These are phyloP conservation scores for Oreonectes daqikongensis DNA, from an alignment of 2,797 vertebrate genomes.

Conservation along the genomic window DNA sequence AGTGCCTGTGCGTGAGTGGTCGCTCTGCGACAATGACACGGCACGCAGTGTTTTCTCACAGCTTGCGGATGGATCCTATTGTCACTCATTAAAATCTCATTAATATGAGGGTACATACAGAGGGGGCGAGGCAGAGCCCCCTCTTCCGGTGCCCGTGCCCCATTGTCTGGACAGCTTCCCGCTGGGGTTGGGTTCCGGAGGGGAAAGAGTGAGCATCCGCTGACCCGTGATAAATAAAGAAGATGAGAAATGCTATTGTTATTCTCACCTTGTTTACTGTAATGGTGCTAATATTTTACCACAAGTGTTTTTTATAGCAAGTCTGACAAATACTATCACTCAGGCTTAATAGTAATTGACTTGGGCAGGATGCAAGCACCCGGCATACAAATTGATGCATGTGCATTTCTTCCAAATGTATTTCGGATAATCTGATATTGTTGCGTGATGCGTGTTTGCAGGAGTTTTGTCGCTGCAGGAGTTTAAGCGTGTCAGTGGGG, in stretches of 20 bases:
- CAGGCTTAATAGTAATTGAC: too few species aligned
- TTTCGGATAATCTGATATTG: not conserved
- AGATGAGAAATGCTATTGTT: slow-evolving; percentile 41
- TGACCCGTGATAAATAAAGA: slow-evolving; percentile 66
- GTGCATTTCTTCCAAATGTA: not conserved
- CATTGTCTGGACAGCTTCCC: slow-evolving; percentile 63
- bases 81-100: slow-evolving; percentile 75
- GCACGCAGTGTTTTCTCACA: slow-evolving; percentile 62
- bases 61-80: slow-evolving; percentile 68
- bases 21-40: slow-evolving; percentile 59
- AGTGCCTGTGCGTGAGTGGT: slow-evolving; percentile 40
- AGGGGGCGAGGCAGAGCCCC: slow-evolving; percentile 46
- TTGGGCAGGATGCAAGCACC: not conserved
- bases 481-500: slow-evolving; percentile 84
- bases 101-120: slow-evolving; percentile 52
- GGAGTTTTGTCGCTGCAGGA: slow-evolving; percentile 88
- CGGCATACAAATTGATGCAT: not conserved
- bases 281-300: slow-evolving; percentile 19
- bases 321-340: too few species aligned
- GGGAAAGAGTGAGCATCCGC: slow-evolving; percentile 64
- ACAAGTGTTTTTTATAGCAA: too few species aligned
- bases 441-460: slow-evolving; percentile 61
- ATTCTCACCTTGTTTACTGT: slow-evolving; percentile 19
- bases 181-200: slow-evolving; percentile 66
- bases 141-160: slow-evolving; percentile 45